These are phyloP conservation scores for Gymnoscopelus braueri DNA, from an alignment of 2,797 vertebrate genomes.

Conservation along the genomic window DNA sequence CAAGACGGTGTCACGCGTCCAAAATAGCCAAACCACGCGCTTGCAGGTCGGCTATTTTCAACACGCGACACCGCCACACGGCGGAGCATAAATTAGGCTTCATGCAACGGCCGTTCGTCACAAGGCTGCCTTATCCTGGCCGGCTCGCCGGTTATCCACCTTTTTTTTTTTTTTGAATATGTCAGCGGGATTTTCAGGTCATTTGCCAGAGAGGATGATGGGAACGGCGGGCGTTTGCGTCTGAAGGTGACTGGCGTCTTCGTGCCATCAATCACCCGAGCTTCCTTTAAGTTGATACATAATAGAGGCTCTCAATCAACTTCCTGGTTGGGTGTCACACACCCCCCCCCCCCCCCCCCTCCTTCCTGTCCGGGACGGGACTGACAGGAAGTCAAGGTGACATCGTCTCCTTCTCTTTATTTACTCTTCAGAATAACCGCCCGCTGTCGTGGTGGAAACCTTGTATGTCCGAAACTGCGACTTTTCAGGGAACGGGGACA, in stretches of 20 bases:
- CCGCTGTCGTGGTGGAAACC: too few relatives aligned
- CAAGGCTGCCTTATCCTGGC: too few relatives aligned
- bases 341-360: constrained; percentile 60
- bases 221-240: constrained; percentile 90
- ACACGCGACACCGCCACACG: too few relatives aligned
- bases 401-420: constrained; percentile 85
- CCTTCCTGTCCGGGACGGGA: constrained; percentile 46
- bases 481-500: too few relatives aligned
- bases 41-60: too few relatives aligned
- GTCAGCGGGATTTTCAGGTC: constrained; percentile 99
- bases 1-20: too few relatives aligned
- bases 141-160: too few relatives aligned
- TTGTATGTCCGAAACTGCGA: too few relatives aligned
- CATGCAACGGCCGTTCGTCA: too few relatives aligned
- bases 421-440: too few relatives aligned
- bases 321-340: constrained; percentile 92
- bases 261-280: constrained; percentile 95
- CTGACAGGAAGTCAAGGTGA: constrained; percentile 92
- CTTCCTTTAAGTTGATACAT: constrained; percentile 99
- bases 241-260: constrained; percentile 96
- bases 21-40: too few relatives aligned
- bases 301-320: constrained; percentile 99
- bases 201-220: constrained; percentile 97
- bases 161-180: constrained; percentile 83
- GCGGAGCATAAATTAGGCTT: too few relatives aligned